Evolutionary conservation across 2,797 vertebrate genomes (phyloP), one percentile per base, ranked within the genome.

Genomic region (Hypotaenidia okinawae): DNA sequence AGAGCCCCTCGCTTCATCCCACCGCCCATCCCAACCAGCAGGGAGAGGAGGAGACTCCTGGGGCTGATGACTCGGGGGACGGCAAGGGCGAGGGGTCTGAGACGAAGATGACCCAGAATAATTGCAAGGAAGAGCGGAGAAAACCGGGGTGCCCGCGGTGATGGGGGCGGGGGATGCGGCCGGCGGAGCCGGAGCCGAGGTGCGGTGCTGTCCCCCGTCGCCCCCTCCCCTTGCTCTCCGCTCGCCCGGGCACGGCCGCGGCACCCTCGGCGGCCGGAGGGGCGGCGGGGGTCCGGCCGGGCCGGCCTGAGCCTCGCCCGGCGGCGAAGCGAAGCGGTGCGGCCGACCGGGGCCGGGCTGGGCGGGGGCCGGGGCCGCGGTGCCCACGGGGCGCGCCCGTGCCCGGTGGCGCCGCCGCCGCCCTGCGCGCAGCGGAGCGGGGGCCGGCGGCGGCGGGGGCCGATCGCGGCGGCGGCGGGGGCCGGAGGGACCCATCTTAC

Each of bases 401-500:
- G 54, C n/a, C 49, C 41, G 47, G 43, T 9, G 45, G 39, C 41
- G 41, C 41, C 64, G 55, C 61, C 51, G 61, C 28, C 28, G 67
- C 84, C 79, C 76, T 84, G 84, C 72, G 87, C 43, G 43, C 39
- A 9, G 39, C 27, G 39, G 69, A 47, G 32, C 25, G 63, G 54
- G 57, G 55, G 39, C 39, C 51, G 41, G 41, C 41, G 41, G 41
- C 63, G 84, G 85, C 80, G 90, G 94, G 90, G 74, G 85, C 72
- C 80, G 51, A 25, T 49, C 33, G 51, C 35, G 64, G 83, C 19
- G 79, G 35, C 9, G n/a, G 33, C 28, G 67, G 66, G 66, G 27
- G 93, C 91, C 41, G 64, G 9, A 35, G 94, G 94, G 96, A 94
- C 95, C 82, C 96, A 94, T 96, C 94, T 94, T 95, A 97, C 97